Conservation (phyloP, 2,113 vertebrate species). For the Hemichromis elongatus region DNA sequence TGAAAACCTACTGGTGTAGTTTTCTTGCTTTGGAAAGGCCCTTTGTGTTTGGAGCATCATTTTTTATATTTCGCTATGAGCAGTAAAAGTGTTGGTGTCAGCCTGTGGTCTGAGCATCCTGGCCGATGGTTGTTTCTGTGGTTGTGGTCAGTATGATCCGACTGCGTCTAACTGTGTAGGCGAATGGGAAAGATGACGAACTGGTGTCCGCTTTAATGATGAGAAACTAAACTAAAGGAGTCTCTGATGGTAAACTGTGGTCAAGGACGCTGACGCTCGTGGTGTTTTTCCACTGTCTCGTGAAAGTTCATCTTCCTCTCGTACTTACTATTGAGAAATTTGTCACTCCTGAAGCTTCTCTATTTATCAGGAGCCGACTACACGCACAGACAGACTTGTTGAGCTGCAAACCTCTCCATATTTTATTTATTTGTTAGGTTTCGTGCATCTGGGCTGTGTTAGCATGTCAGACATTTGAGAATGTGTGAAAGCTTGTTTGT, state of each 20-base stretch:
- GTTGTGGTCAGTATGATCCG: slow-evolving; percentile 3
- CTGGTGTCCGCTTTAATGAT: slow-evolving; percentile 21
- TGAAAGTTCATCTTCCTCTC: not conserved
- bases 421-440: not conserved
- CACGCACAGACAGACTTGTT: not conserved
- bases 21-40: slow-evolving; percentile 2
- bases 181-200: slow-evolving; percentile 37
- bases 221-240: slow-evolving; percentile 6
- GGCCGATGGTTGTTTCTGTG: slow-evolving; percentile 26
- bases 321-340: not conserved
- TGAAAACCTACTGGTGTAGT: not conserved
- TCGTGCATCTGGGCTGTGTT: slow-evolving; percentile 14
- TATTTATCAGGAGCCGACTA: not conserved
- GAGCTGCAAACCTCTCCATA: not conserved
- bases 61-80: slow-evolving; percentile 16
- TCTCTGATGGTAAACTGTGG: slow-evolving; percentile 17
- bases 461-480: slow-evolving; percentile 10
- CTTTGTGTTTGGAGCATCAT: slow-evolving; percentile 5
- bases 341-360: not conserved
- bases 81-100: slow-evolving; percentile 47
- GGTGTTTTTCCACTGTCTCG: slow-evolving; percentile 3
- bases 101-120: slow-evolving; percentile 34
- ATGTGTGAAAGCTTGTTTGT: slow-evolving; percentile 15
- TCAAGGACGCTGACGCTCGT: slow-evolving; percentile 20
- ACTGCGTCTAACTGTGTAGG: not conserved